These are phyloP conservation scores for Neoitamus cyanurus DNA, from an alignment of 2,888 invertebrate genomes.

Conservation along the genomic window DNA sequence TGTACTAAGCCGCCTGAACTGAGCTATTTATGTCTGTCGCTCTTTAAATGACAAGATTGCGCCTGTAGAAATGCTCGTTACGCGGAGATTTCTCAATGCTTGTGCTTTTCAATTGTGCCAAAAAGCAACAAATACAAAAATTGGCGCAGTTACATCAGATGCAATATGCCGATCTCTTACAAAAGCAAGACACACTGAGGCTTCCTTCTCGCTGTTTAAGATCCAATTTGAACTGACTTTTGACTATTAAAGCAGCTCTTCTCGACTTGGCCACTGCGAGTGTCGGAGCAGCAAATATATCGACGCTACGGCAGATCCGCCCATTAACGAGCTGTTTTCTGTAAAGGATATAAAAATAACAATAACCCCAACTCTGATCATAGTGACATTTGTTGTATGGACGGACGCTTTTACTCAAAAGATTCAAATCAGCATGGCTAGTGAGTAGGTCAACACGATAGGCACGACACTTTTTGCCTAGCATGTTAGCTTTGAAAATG, in stretches of 20 bases:
- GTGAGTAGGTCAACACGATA: no score
- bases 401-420: no score
- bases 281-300: not conserved
- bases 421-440: no score
- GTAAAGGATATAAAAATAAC: not conserved
- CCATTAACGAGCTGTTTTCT: not conserved
- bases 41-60: not conserved
- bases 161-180: not conserved
- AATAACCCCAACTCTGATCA: not conserved
- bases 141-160: slow-evolving; percentile 20
- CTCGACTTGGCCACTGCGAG: not conserved
- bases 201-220: not conserved
- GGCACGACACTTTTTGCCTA: no score
- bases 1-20: not conserved
- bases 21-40: slow-evolving; percentile 34
- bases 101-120: slow-evolving; percentile 29
- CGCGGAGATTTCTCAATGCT: slow-evolving; percentile 16
- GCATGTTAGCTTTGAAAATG: no score
- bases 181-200: not conserved
- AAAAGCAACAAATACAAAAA: not conserved
- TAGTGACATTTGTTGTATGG: no score
- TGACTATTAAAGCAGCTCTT: not conserved
- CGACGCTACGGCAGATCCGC: not conserved
- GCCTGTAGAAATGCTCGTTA: slow-evolving; percentile 19
- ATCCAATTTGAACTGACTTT: not conserved